A percentile compares a stretch with the other conserved stretches of the same genome.
These are phyloP conservation scores for Cataglyphis livida DNA, from an alignment of 2,888 invertebrate genomes.

Conservation along the genomic window DNA sequence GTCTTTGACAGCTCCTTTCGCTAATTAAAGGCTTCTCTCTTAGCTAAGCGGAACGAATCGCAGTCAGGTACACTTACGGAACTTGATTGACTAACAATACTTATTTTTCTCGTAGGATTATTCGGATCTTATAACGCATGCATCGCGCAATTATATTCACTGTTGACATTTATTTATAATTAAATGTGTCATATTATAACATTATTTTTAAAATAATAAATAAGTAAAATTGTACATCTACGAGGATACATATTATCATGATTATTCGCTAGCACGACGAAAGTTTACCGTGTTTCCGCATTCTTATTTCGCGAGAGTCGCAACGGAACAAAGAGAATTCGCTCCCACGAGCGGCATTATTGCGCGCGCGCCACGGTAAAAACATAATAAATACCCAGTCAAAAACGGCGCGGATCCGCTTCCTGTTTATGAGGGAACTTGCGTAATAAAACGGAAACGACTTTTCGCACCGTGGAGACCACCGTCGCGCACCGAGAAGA, in stretches of 20 bases:
- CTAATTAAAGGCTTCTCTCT: constrained; percentile 68
- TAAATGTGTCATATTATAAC: background rate
- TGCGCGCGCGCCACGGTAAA: constrained; percentile 55
- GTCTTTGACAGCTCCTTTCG: constrained; percentile 64
- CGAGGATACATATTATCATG: background rate
- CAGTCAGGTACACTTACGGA: background rate
- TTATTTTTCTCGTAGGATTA: background rate
- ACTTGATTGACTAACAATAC: constrained; percentile 31
- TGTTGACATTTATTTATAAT: constrained; percentile 4
- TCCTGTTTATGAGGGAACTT: constrained; percentile 75
- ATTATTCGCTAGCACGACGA: background rate
- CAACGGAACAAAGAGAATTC: constrained; percentile 15
- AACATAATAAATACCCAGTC: constrained; percentile 74
- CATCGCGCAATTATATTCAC: background rate
- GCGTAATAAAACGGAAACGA: constrained; percentile 72
- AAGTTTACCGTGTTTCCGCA: constrained; percentile 21
- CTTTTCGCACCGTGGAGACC: constrained; percentile 17
- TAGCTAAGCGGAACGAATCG: background rate
- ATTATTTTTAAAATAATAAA: background rate
- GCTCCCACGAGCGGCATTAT: constrained; percentile 50
- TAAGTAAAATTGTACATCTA: background rate
- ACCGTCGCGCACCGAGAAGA: background rate
- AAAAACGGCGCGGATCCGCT: constrained; percentile 64
- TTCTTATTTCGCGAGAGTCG: constrained; percentile 31
- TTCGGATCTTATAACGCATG: background rate